phyloP scores from a whole-genome alignment of 2,113 vertebrate species.

The Hydrochoerus hydrochaeris region DNA sequence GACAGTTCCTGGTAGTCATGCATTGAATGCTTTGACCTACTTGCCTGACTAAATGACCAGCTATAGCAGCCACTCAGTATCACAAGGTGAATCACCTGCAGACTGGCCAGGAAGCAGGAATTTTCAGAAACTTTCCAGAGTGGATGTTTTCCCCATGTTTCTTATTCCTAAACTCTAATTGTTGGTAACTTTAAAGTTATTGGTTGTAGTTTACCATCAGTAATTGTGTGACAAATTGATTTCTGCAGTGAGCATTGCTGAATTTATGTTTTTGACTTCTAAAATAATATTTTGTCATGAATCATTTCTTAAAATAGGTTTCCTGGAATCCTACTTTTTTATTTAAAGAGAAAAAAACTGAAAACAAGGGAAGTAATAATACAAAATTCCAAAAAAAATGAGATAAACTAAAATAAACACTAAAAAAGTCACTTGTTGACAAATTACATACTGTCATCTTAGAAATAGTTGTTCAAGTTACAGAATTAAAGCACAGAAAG shows the following conservation, averaged over 20 bases:
- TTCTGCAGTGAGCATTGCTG: background rate
- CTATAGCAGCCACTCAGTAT: background rate
- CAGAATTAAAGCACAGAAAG: too few relatives aligned
- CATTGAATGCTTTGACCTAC: background rate
- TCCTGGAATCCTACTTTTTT: background rate
- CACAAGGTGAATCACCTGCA: background rate
- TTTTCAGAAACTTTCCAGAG: background rate
- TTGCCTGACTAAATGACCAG: background rate
- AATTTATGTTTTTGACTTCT: slow-evolving; percentile 53
- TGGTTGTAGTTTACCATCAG: background rate
- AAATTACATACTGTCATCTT: too few relatives aligned
- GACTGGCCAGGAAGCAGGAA: background rate
- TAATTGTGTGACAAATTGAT: slow-evolving; percentile 14
- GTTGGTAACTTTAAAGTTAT: background rate
- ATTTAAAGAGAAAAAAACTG: too few relatives aligned
- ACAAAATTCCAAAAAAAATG: too few relatives aligned
- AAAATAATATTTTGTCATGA: slow-evolving; percentile 32
- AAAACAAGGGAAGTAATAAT: too few relatives aligned
- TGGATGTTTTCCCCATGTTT: background rate
- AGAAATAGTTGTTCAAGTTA: too few relatives aligned
- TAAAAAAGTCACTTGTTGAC: too few relatives aligned
- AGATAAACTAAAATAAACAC: too few relatives aligned
- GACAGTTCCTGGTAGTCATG: background rate
- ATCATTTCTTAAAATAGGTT: background rate
- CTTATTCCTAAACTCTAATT: slow-evolving; percentile 36